A percentile compares a stretch with the other conserved stretches of the same genome.
Conservation (phyloP, 2,113 vertebrate species). For the Asarcornis scutulata region DNA sequence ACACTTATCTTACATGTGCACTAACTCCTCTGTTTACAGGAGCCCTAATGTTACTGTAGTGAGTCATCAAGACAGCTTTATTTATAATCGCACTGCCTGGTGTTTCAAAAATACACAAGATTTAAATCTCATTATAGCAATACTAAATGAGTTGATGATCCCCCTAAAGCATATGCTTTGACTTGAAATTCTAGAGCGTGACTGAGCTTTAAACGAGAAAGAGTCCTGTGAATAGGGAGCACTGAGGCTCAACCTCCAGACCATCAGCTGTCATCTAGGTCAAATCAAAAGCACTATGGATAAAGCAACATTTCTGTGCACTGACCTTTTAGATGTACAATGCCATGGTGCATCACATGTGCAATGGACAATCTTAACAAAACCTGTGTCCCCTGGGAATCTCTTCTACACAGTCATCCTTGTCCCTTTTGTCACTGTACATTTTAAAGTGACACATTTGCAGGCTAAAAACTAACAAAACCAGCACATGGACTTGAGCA, state of each 20-base stretch:
- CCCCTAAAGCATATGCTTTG: not conserved
- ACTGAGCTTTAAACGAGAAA: conserved; percentile 3
- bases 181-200: not conserved
- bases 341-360: too few relatives aligned
- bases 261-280: not conserved
- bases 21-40: not conserved
- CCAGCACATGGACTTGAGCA: not conserved
- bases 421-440: not conserved
- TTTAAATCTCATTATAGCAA: not conserved
- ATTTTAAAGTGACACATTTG: not conserved
- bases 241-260: not conserved
- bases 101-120: conserved; percentile 23
- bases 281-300: not conserved
- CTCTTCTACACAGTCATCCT: not conserved
- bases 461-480: not conserved
- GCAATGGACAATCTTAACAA: not conserved
- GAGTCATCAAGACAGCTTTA: conserved; percentile 21
- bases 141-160: not conserved
- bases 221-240: not conserved
- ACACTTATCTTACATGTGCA: not conserved
- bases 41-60: not conserved
- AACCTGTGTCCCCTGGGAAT: not conserved
- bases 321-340: not conserved
- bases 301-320: not conserved
- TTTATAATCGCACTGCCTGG: not conserved